Conservation (phyloP, 2,113 vertebrate genomes). For the Carettochelys insculpta region DNA sequence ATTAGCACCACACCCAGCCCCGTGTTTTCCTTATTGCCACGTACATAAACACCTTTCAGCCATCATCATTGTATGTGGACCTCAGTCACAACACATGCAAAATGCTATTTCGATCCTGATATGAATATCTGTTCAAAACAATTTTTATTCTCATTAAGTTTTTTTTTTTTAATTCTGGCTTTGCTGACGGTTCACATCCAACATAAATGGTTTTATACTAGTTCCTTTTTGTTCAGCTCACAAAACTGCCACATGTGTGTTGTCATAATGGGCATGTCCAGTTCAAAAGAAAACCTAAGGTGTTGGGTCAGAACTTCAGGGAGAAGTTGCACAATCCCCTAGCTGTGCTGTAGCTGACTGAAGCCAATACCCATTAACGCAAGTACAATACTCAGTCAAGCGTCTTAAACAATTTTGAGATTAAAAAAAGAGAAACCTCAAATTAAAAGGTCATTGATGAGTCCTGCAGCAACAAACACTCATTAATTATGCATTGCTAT, state of each 20-base stretch:
- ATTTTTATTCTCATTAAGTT: too few species aligned
- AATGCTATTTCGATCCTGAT: too few species aligned
- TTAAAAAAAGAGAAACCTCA: slow-evolving; percentile 8
- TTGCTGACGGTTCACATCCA: background rate
- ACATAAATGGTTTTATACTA: background rate
- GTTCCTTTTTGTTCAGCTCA: background rate
- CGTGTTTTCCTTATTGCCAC: too few species aligned
- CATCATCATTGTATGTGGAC: too few species aligned
- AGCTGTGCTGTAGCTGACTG: background rate
- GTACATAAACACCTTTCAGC: too few species aligned
- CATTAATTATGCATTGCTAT: slow-evolving; percentile 44
- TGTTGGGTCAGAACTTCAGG: background rate
- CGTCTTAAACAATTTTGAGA: slow-evolving; percentile 25
- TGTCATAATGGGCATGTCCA: background rate
- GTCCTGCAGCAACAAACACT: slow-evolving; percentile 9
- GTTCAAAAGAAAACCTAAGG: background rate
- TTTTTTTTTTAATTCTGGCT: background rate
- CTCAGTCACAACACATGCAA: too few species aligned
- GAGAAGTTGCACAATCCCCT: slow-evolving; percentile 30
- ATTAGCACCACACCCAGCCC: too few species aligned
- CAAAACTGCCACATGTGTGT: background rate
- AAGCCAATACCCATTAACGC: background rate
- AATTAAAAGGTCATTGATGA: slow-evolving; percentile 37
- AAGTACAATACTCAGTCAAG: slow-evolving; percentile 32
- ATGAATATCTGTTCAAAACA: background rate